These are phyloP conservation scores for Napeogenes inachia DNA, from an alignment of 2,888 invertebrate species.

Conservation along the genomic window DNA sequence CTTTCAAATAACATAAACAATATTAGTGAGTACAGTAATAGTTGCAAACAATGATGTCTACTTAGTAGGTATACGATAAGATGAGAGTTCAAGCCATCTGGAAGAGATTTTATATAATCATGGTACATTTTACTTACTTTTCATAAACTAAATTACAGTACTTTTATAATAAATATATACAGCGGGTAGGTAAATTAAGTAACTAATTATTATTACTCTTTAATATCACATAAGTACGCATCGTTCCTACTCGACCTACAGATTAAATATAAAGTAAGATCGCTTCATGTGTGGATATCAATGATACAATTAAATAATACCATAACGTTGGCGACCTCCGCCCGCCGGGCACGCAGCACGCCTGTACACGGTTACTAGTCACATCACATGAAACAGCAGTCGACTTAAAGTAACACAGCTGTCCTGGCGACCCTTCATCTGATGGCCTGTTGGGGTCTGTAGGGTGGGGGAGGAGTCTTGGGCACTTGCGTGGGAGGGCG, in stretches of 20 bases:
- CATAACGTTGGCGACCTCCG: slow-evolving; percentile 36
- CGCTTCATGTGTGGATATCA: slow-evolving; percentile 65
- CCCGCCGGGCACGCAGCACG: slow-evolving; percentile 12
- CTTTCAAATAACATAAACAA: slow-evolving; percentile 13
- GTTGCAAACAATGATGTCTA: background rate
- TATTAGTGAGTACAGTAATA: background rate
- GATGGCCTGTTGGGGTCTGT: slow-evolving; percentile 70
- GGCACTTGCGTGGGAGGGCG: slow-evolving; percentile 49
- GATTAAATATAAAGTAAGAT: slow-evolving; percentile 47
- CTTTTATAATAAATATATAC: slow-evolving; percentile 53
- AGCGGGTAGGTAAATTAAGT: slow-evolving; percentile 57
- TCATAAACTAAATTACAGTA: slow-evolving; percentile 19
- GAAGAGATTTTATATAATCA: slow-evolving; percentile 15
- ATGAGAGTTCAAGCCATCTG: slow-evolving; percentile 18
- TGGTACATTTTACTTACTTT: slow-evolving; percentile 17
- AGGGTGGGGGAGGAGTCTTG: slow-evolving; percentile 73
- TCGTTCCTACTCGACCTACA: slow-evolving; percentile 53
- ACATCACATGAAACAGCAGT: slow-evolving; percentile 74
- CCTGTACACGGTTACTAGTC: slow-evolving; percentile 47
- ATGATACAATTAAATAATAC: slow-evolving; percentile 61
- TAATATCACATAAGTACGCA: slow-evolving; percentile 76
- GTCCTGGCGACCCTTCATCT: slow-evolving; percentile 62
- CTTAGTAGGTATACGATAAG: slow-evolving; percentile 1
- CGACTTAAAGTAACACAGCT: slow-evolving; percentile 62
- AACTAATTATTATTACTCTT: slow-evolving; percentile 57